Evolutionary conservation across 2,113 vertebrate species (phyloP), one percentile per base, ranked within the genome.

Genomic region (Myrmophylax atrothorax): DNA sequence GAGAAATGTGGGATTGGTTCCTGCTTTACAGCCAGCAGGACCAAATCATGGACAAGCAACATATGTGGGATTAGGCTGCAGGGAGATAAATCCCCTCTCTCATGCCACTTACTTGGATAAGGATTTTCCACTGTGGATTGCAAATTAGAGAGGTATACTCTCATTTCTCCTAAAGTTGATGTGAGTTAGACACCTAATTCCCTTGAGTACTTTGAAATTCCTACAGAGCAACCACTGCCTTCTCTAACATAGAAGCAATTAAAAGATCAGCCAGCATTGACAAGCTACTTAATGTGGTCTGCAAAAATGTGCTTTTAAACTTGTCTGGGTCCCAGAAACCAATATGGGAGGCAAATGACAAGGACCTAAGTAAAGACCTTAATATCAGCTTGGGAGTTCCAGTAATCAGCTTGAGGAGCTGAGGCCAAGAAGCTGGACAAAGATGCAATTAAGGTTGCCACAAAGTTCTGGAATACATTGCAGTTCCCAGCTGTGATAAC

Each of bases 401-500:
- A 9, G 76, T 75, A 81, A 75, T 93, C 87, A 55, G 56, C 64
- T 26, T 42, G 50, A 84, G 63, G 75, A 82, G 44, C 44, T 55
- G 25, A 69, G 52, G 64, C 85, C 76, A 86, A 67, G 79, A 86
- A 81, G 55, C 68, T 86, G 86, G 76, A 59, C 92, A 81, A 83
- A 93, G 95, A 91, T 83, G 75, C 67, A 88, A 60, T 94, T 69
- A 76, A 83, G 46, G 68, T 70, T 92, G 90, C 90, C 75, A 66
- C 47, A 8, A 52, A 94, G 79, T 53, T 38, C 79, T 69, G 88
- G 63, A 82, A 46, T 90, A 90, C 19, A 37, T 58, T 79, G 75
- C 94, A 66, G 49, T 84, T 95, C 89, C 82, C 91, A 93, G 76
- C 78, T 93, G 77, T 92, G 60, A 75, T 86, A 93, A 69, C 82